Evolutionary conservation across 2,113 vertebrate species (phyloP), one percentile per base, ranked within the genome.

Genomic region (Apistogramma diplotaenia): DNA sequence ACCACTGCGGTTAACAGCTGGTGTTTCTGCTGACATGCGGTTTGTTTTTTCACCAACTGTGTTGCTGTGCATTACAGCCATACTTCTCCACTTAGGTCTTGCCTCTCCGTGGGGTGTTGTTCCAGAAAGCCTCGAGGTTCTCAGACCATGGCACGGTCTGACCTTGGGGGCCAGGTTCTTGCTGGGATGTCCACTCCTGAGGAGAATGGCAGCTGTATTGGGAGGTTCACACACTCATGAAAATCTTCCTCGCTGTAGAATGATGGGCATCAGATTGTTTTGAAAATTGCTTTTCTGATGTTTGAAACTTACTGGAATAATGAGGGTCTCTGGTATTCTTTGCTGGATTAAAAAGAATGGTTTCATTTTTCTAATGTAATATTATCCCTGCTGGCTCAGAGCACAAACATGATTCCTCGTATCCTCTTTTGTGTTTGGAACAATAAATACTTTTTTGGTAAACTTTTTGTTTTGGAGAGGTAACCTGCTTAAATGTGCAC

Each of bases 191-290:
- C 43, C 3, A 25, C 61, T 65, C 0, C 61, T 43, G 1, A 21
- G 37, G 43, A 65, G 61, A 43, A 4, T 43, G 0, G 21, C 4
- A 65, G 25, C 25, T 43, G 15, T 65, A 15, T 23, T 65, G 37
- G 37, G 25, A 21, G 1, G 4, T 18, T 16, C 40, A 25, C 61
- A 13, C 21, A 65, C 21, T 65, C 43, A 8, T 65, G 37, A 65
- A 65, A 25, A 25, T 65, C 13, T 43, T 37, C 3, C 21, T 25
- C 0, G 0, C 61, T 65, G 61, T 65, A 46, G 8, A 65, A 18
- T 25, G 0, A 11, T 37, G 35, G 35, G 3, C 9, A 3, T 37
- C 35, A 37, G 6, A 37, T 11, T 6, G 0, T 37, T 37, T 11
- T 10, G 33, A 8, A 35, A 35, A 35, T 9, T 35, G 35, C 35